Evolutionary conservation across 2,113 vertebrate genomes (phyloP).

Genomic region (Shinisaurus crocodilurus): DNA sequence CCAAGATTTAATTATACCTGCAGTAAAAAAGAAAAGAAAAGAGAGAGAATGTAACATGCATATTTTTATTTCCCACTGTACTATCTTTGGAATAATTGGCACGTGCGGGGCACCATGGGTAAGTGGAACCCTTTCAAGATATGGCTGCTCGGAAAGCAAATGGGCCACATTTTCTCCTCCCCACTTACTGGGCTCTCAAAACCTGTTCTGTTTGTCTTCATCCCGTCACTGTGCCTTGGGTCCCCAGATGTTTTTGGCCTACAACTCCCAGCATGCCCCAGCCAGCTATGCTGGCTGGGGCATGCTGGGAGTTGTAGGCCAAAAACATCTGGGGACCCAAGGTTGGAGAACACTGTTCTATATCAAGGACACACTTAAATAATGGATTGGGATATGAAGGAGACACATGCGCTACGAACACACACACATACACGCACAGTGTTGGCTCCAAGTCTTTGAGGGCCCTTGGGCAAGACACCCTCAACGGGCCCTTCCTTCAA

Average conservation of each 20-base stretch:
- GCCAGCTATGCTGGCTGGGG: no score
- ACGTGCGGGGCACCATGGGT: constrained; percentile 4
- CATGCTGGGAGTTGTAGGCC: no score
- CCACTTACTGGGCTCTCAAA: background rate
- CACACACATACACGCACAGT: no score
- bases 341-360: no score
- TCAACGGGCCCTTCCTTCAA: no score
- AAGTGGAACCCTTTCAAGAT: constrained; percentile 29
- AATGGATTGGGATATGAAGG: background rate
- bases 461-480: no score
- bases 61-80: constrained; percentile 9
- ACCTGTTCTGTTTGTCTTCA: constrained; percentile 25
- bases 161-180: background rate
- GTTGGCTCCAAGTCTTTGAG: no score
- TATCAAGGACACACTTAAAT: constrained; percentile 1
- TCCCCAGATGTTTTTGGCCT: no score
- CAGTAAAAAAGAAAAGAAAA: background rate
- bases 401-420: no score
- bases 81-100: background rate
- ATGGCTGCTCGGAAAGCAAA: constrained; percentile 25
- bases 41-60: background rate
- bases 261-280: no score
- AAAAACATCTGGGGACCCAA: no score
- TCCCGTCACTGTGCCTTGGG: constrained; percentile 26
- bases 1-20: background rate